phyloP scores from a whole-genome alignment of 2,113 vertebrate genomes.

The Strix aluco region DNA sequence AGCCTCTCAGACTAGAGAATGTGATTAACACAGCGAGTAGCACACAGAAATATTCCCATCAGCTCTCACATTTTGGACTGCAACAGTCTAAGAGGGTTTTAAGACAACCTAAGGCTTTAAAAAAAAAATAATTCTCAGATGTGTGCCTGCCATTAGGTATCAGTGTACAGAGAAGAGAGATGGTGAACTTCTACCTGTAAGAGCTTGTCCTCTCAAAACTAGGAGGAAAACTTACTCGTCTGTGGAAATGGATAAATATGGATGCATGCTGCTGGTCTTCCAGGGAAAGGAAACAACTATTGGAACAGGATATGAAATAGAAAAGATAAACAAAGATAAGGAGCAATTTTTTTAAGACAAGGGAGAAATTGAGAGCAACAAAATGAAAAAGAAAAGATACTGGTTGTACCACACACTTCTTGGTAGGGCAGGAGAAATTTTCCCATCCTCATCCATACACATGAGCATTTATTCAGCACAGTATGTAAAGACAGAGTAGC shows the following conservation, averaged over 20 bases:
- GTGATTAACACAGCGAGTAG: not conserved
- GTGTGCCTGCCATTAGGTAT: not conserved
- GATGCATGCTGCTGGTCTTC: not conserved
- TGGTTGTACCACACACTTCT: not conserved
- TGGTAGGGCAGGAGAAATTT: not conserved
- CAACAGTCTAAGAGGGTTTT: not conserved
- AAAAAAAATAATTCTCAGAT: not conserved
- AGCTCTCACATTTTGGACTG: not conserved
- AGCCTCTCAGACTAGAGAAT: not conserved
- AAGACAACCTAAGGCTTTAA: not conserved
- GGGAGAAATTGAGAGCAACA: not conserved
- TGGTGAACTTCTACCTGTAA: not conserved
- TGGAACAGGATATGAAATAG: not conserved
- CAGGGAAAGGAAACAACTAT: not conserved
- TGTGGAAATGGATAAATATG: not conserved
- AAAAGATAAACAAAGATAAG: not conserved
- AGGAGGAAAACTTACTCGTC: not conserved
- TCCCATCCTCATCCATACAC: not conserved
- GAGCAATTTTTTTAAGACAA: not conserved
- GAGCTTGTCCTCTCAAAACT: not conserved
- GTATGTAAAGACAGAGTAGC: not conserved
- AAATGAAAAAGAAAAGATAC: not conserved
- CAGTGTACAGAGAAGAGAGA: not conserved
- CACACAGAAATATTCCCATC: not conserved
- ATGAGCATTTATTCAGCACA: not conserved